Evolutionary conservation across 2,113 vertebrate genomes (phyloP).

Genomic region (Brachypteracias leptosomus): DNA sequence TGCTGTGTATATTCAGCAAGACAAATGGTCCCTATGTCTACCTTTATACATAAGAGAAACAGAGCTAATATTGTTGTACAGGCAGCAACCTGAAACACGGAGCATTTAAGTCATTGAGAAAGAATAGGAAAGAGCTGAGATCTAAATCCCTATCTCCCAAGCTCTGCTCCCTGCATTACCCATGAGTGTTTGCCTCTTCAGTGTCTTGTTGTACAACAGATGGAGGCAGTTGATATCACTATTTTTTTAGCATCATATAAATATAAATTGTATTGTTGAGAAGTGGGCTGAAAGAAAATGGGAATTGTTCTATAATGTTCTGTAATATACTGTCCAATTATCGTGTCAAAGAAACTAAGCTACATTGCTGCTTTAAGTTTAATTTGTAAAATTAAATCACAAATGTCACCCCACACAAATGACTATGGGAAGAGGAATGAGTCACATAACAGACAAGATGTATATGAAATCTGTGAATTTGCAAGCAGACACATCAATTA

Average conservation of each 20-base stretch:
- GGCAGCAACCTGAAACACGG: neutral
- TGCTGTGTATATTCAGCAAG: neutral
- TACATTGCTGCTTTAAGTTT: neutral
- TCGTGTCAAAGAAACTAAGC: neutral
- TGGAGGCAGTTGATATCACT: conserved; percentile 6
- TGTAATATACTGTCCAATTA: conserved; percentile 8
- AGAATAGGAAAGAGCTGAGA: neutral
- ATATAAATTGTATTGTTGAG: conserved; percentile 37
- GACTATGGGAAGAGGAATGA: neutral
- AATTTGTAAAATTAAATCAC: conserved; percentile 50
- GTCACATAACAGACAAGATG: neutral
- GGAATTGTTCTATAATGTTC: neutral
- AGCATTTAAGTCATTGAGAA: neutral
- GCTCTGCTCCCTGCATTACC: neutral
- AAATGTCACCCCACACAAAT: conserved; percentile 29
- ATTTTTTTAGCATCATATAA: conserved; percentile 27
- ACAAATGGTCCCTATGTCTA: neutral
- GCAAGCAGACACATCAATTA: conserved; percentile 38
- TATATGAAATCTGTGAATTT: conserved; percentile 39
- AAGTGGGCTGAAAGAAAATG: neutral
- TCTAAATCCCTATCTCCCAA: neutral
- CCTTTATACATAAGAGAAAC: neutral
- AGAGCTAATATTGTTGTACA: neutral
- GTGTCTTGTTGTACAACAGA: neutral
- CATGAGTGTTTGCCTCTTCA: neutral